Percentiles rank a stretch among this genome's conserved stretches.
These are phyloP conservation scores for Pseudoatta argentina DNA, from an alignment of 1,140 invertebrate genomes.

Conservation along the genomic window DNA sequence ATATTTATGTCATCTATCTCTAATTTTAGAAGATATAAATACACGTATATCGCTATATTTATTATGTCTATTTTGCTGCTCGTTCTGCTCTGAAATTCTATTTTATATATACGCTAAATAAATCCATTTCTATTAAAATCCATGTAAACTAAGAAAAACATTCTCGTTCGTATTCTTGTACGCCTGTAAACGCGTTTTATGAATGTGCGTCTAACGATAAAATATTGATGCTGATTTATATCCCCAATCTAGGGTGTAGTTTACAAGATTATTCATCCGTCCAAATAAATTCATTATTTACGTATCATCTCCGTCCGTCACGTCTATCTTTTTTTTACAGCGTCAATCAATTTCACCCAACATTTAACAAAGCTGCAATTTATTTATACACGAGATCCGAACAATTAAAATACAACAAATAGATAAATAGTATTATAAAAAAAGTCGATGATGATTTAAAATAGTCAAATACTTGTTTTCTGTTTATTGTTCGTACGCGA, in stretches of 20 bases:
- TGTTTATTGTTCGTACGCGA: background rate
- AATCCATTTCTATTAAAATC: slow-evolving; percentile 2
- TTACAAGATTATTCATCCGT: background rate
- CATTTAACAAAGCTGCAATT: background rate
- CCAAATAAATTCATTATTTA: slow-evolving; percentile 15
- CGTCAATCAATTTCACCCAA: background rate
- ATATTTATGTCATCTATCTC: background rate
- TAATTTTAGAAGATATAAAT: background rate
- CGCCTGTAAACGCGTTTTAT: background rate
- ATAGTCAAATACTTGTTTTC: background rate
- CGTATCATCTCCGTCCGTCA: background rate
- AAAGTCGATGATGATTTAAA: background rate
- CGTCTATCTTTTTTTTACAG: background rate
- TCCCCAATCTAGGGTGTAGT: background rate
- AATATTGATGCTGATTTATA: slow-evolving; percentile 37
- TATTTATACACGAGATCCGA: background rate
- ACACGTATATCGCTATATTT: background rate
- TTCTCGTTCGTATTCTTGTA: background rate
- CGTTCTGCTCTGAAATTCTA: background rate
- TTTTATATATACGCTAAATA: background rate
- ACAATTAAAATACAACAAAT: slow-evolving; percentile 5
- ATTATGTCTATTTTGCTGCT: background rate
- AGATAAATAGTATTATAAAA: background rate
- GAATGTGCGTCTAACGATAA: background rate
- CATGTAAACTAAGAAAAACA: background rate